These are phyloP conservation scores for Clarias pachynema DNA, from an alignment of 2,797 vertebrate genomes.

Conservation along the genomic window DNA sequence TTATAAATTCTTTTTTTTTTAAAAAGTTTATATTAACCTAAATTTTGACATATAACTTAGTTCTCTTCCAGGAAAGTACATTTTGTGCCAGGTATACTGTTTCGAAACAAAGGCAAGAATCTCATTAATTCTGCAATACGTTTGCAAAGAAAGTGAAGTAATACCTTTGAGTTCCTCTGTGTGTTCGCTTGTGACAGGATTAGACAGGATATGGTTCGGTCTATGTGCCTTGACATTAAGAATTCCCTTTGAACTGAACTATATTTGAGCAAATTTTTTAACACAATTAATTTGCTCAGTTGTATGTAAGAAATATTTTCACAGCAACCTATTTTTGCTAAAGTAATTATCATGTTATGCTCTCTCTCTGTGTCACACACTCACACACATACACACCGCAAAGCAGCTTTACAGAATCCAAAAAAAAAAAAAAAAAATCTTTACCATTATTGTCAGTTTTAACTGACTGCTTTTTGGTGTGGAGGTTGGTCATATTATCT, in stretches of 20 bases:
- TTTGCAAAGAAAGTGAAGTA: constrained; percentile 15
- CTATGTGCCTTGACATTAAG: neutral
- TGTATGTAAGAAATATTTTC: neutral
- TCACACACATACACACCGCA: neutral
- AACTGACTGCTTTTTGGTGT: neutral
- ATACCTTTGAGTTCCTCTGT: neutral
- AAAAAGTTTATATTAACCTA: neutral
- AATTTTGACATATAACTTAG: neutral
- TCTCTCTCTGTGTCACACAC: neutral
- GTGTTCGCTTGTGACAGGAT: neutral
- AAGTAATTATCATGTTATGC: neutral
- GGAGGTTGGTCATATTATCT: neutral
- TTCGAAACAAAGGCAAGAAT: constrained; percentile 14
- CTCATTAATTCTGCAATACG: constrained; percentile 11
- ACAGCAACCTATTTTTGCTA: neutral
- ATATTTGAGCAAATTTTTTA: neutral
- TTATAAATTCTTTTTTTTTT: neutral
- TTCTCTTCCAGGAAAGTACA: neutral
- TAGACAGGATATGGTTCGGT: neutral
- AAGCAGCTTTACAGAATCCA: too few relatives aligned
- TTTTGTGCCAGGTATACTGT: neutral
- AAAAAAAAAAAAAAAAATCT: too few relatives aligned
- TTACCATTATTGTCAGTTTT: neutral
- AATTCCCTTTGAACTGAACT: neutral
- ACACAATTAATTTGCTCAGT: neutral